Evolutionary conservation across 1,140 invertebrate genomes (phyloP).

Genomic region (Ridgeia piscesae): DNA sequence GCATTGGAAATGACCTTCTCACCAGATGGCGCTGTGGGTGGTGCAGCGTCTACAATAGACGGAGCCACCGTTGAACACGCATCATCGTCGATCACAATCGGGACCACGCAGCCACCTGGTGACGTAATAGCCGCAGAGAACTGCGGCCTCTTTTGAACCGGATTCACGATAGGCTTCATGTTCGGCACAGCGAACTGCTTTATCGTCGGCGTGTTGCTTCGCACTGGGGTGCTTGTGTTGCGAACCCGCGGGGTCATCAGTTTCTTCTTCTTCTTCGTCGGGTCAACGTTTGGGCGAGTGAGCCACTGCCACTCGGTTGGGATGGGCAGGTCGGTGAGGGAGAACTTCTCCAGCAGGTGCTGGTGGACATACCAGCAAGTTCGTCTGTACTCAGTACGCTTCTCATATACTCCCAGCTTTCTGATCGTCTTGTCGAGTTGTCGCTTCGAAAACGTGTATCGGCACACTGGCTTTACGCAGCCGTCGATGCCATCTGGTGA

Average conservation of each 20-base stretch:
- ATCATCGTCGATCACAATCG: not conserved
- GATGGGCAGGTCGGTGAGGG: constrained; percentile 58
- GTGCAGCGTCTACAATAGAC: not conserved
- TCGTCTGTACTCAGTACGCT: constrained; percentile 58
- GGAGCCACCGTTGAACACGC: not conserved
- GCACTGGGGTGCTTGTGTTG: not conserved
- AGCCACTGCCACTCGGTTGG: constrained; percentile 26
- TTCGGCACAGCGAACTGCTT: not conserved
- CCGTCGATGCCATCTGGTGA: constrained; percentile 12
- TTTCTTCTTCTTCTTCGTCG: constrained; percentile 11
- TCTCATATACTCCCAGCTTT: constrained; percentile 64
- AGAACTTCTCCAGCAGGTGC: constrained; percentile 64
- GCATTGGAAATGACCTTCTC: not conserved
- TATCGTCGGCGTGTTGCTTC: not conserved
- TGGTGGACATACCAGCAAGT: constrained; percentile 71
- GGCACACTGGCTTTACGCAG: constrained; percentile 15
- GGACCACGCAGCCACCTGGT: not conserved
- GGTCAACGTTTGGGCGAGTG: not conserved
- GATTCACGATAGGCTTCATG: not conserved
- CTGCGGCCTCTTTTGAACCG: not conserved
- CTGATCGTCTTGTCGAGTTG: constrained; percentile 52
- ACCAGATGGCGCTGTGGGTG: not conserved
- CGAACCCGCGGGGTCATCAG: not conserved
- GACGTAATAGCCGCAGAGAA: not conserved
- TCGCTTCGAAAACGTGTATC: constrained; percentile 44